phyloP scores from a whole-genome alignment of 1,140 invertebrate genomes.

The Melipona quadrifasciata region DNA sequence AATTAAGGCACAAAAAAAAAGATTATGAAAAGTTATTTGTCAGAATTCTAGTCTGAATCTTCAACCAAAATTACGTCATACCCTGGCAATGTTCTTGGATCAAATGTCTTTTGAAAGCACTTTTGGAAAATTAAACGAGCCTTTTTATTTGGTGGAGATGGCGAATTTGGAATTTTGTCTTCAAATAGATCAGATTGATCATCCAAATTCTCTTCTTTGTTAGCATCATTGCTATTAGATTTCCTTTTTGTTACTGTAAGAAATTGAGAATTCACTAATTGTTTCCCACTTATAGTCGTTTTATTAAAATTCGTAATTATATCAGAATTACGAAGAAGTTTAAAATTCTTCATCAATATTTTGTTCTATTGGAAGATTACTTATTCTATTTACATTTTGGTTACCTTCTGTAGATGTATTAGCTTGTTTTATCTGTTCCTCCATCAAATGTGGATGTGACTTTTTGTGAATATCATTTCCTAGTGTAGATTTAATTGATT shows the following conservation, averaged over 20 bases:
- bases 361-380: background rate
- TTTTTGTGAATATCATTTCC: background rate
- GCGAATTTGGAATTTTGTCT: slow-evolving; percentile 80
- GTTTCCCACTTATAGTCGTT: slow-evolving; percentile 16
- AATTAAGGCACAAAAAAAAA: background rate
- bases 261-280: slow-evolving; percentile 40
- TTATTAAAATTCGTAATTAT: background rate
- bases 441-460: background rate
- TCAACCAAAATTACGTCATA: slow-evolving; percentile 83
- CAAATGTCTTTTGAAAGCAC: slow-evolving; percentile 87
- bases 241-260: slow-evolving; percentile 64
- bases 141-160: slow-evolving; percentile 77
- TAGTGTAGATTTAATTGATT: background rate
- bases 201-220: slow-evolving; percentile 14
- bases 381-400: background rate
- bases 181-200: slow-evolving; percentile 56
- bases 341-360: background rate
- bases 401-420: background rate
- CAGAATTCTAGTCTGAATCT: slow-evolving; percentile 83
- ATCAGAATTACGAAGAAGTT: background rate
- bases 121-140: slow-evolving; percentile 83
- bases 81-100: slow-evolving; percentile 81
- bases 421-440: background rate
- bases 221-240: slow-evolving; percentile 23
- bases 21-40: background rate